Conservation (phyloP, 2,797 vertebrate species). For the Morus bassanus region DNA sequence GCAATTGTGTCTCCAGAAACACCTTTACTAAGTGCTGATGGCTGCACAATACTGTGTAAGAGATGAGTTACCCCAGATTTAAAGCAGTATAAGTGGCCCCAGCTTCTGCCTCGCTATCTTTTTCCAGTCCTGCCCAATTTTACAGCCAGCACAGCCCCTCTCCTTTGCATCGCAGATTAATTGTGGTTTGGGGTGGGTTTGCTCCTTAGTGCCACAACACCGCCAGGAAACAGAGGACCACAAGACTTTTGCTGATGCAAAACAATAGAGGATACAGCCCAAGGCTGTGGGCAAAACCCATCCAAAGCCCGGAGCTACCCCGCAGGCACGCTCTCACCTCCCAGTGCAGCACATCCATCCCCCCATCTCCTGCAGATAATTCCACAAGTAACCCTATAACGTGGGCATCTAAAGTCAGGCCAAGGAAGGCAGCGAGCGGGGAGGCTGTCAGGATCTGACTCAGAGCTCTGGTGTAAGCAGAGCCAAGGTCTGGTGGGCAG, state of each 20-base stretch:
- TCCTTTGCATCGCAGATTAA: accelerated
- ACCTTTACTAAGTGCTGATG: background rate
- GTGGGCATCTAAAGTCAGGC: background rate
- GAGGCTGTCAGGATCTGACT: background rate
- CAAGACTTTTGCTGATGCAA: background rate
- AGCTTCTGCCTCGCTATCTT: background rate
- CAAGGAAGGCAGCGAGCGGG: accelerated
- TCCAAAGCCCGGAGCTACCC: accelerated
- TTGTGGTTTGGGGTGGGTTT: accelerated
- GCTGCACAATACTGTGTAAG: accelerated
- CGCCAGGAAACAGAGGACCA: background rate
- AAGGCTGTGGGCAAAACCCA: background rate
- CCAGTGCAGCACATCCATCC: accelerated
- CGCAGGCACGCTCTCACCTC: accelerated
- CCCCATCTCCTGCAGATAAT: background rate
- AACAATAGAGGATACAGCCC: background rate
- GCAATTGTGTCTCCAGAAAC: background rate
- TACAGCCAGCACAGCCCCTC: accelerated
- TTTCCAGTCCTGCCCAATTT: background rate
- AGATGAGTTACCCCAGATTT: accelerated
- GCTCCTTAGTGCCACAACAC: background rate
- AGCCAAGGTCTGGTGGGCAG: background rate
- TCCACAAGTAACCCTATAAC: accelerated
- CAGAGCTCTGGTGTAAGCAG: background rate
- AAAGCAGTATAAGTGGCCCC: background rate